These are phyloP conservation scores for Microtus oregoni DNA, from an alignment of 2,113 vertebrate genomes.

Conservation along the genomic window DNA sequence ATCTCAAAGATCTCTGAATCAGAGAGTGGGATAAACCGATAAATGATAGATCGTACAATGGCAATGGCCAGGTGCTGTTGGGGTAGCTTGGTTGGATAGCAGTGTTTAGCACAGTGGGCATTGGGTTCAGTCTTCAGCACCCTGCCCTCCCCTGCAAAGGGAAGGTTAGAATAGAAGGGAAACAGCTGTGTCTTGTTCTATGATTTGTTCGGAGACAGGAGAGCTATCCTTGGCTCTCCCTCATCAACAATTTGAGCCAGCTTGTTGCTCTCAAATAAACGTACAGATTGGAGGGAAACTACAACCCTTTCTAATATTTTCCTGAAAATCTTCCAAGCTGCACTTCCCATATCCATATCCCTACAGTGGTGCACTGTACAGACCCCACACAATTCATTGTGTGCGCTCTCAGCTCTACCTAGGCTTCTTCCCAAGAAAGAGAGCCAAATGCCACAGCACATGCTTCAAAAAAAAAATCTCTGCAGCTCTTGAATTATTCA, in stretches of 20 bases:
- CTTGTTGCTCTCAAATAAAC: constrained; percentile 11
- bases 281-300: not conserved
- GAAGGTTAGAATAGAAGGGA: not conserved
- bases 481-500: constrained; percentile 86
- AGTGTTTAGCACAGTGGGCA: not conserved
- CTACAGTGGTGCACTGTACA: not conserved
- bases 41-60: not conserved
- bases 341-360: not conserved
- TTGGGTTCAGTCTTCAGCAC: not conserved
- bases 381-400: constrained; percentile 56
- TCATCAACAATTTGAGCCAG: not conserved
- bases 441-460: constrained; percentile 68
- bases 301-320: not conserved
- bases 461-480: constrained; percentile 65
- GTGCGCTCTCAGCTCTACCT: constrained; percentile 68
- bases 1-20: not conserved
- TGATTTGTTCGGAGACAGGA: not conserved
- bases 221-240: not conserved
- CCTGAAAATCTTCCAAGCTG: constrained; percentile 20
- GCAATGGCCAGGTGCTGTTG: not conserved
- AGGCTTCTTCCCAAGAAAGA: constrained; percentile 73
- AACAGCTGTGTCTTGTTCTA: not conserved
- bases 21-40: not conserved
- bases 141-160: not conserved
- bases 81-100: rapidly evolving